Evolutionary conservation across 2,797 vertebrate species (phyloP).

Genomic region (Cebuella pygmaea): DNA sequence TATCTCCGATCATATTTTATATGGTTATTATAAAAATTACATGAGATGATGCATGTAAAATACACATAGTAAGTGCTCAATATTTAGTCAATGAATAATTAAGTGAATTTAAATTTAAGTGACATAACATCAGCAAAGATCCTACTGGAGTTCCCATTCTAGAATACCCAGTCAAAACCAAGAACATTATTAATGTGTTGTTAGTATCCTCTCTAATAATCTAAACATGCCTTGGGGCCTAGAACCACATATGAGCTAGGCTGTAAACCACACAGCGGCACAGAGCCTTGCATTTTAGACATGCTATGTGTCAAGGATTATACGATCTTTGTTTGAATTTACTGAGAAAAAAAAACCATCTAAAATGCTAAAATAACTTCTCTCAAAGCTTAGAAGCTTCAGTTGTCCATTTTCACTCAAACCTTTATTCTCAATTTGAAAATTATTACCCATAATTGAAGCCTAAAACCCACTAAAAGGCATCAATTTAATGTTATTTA

Average conservation of each 20-base stretch:
- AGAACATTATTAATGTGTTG: neutral
- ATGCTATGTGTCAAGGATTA: neutral
- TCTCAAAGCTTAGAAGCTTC: constrained; percentile 22
- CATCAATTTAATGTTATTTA: constrained; percentile 53
- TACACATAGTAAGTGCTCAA: neutral
- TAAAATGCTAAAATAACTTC: neutral
- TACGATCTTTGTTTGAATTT: constrained; percentile 20
- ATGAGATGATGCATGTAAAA: neutral
- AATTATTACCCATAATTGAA: constrained; percentile 53
- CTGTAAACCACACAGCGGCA: neutral
- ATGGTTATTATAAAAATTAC: neutral
- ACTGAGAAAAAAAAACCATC: constrained; percentile 52
- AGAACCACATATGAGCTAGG: neutral
- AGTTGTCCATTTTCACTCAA: constrained; percentile 45
- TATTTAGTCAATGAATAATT: neutral
- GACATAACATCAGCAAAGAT: neutral
- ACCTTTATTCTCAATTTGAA: constrained; percentile 54
- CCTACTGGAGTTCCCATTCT: neutral
- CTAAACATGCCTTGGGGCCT: neutral
- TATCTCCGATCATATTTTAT: neutral
- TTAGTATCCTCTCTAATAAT: neutral
- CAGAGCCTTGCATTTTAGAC: neutral
- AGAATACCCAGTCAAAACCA: neutral
- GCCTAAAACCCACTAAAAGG: constrained; percentile 46
- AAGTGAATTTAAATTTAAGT: constrained; percentile 26